Conservation (phyloP, 2,113 vertebrate genomes). For the Monopterus albus region DNA sequence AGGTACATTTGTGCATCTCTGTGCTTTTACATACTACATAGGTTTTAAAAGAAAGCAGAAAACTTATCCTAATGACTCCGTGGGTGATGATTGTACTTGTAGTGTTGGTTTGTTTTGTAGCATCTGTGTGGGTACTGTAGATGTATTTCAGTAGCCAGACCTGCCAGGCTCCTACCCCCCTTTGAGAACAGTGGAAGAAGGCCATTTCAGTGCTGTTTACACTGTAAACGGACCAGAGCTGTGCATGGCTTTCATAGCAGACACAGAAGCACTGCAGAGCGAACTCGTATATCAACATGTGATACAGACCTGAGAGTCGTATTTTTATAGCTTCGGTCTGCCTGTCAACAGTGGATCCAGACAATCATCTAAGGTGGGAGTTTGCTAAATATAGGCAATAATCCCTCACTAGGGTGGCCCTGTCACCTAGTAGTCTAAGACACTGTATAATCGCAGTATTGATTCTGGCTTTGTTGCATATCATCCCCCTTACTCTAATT, state of each 20-base stretch:
- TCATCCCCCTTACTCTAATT: not conserved
- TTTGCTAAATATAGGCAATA: not conserved
- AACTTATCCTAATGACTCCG: slow-evolving; percentile 11
- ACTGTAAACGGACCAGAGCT: slow-evolving; percentile 51
- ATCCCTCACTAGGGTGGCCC: not conserved
- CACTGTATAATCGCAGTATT: not conserved
- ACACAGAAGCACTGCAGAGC: not conserved
- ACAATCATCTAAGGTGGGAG: not conserved
- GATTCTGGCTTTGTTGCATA: not conserved
- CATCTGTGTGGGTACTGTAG: slow-evolving; percentile 26
- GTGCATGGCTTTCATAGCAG: slow-evolving; percentile 20
- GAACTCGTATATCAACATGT: not conserved
- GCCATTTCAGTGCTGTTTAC: slow-evolving; percentile 48
- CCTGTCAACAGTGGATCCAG: not conserved
- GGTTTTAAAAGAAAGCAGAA: not conserved
- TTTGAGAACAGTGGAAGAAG: slow-evolving; percentile 36
- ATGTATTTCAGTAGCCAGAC: slow-evolving; percentile 21
- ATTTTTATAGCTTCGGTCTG: not conserved
- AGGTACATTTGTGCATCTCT: not conserved
- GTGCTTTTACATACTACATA: slow-evolving; percentile 1
- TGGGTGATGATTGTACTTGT: slow-evolving; percentile 12
- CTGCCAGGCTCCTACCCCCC: slow-evolving; percentile 34
- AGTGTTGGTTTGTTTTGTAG: slow-evolving; percentile 6
- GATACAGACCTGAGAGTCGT: not conserved
- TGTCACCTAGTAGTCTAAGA: not conserved